These are phyloP conservation scores for Apotomis betuletana DNA, from an alignment of 2,888 invertebrate species.

Conservation along the genomic window DNA sequence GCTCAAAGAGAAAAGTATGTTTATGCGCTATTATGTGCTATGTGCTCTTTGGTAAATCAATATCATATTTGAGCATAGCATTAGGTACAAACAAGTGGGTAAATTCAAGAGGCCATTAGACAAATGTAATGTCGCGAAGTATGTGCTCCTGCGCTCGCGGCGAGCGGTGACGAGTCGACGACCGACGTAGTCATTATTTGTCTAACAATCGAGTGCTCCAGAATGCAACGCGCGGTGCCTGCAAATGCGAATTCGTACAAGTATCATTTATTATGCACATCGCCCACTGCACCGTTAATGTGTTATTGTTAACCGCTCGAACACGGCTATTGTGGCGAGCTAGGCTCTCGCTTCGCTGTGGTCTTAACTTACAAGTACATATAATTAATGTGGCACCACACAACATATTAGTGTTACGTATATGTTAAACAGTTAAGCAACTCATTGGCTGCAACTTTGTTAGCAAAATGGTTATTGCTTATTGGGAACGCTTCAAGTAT, in stretches of 20 bases:
- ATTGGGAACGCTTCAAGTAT: slow-evolving; percentile 34
- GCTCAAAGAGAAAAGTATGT: too few species aligned
- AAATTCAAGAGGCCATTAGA: neutral
- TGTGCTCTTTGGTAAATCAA: too few species aligned
- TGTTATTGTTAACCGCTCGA: slow-evolving; percentile 37
- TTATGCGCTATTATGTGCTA: too few species aligned
- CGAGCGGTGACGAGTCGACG: slow-evolving; percentile 12
- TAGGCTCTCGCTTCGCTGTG: slow-evolving; percentile 28
- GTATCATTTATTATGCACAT: slow-evolving; percentile 41
- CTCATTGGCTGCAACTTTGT: slow-evolving; percentile 37
- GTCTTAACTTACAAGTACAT: slow-evolving; percentile 39
- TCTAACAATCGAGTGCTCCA: slow-evolving; percentile 43
- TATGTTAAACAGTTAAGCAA: slow-evolving; percentile 39
- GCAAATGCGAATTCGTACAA: slow-evolving; percentile 38
- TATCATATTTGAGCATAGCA: too few species aligned
- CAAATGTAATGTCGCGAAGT: neutral
- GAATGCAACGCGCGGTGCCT: slow-evolving; percentile 38
- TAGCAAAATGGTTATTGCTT: slow-evolving; percentile 36
- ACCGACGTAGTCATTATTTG: slow-evolving; percentile 38
- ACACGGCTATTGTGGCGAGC: slow-evolving; percentile 31
- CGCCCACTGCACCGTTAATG: slow-evolving; percentile 33
- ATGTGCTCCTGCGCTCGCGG: neutral
- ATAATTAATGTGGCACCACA: slow-evolving; percentile 40
- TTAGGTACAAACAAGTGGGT: neutral
- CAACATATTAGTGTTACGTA: slow-evolving; percentile 39